These are phyloP conservation scores for Ptychobarbus kaznakovi DNA, from an alignment of 2,797 vertebrate genomes.

Conservation along the genomic window DNA sequence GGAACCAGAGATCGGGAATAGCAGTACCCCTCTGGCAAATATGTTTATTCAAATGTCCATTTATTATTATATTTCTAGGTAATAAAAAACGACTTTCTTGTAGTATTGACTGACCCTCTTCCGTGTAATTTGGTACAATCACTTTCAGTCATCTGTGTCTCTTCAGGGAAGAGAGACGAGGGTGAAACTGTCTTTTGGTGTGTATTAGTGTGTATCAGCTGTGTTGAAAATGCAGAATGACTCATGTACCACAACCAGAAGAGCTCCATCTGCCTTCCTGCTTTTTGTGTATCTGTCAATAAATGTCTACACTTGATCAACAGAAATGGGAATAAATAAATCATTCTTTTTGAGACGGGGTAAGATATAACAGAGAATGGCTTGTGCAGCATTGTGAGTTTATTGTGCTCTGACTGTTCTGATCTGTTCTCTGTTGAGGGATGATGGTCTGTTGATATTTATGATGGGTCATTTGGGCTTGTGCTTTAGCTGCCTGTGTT, in stretches of 20 bases:
- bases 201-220: conserved; percentile 33
- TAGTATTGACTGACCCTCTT: conserved; percentile 18
- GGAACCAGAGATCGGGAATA: neutral
- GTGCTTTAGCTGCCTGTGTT: conserved; percentile 29
- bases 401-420: neutral
- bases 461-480: conserved; percentile 29
- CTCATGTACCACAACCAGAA: conserved; percentile 17
- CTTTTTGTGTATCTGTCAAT: conserved; percentile 35
- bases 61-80: neutral
- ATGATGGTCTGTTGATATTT: conserved; percentile 49
- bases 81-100: neutral
- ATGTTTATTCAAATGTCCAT: neutral
- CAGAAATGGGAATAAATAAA: neutral
- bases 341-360: neutral
- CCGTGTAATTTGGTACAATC: conserved; percentile 5
- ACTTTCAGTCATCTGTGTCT: conserved; percentile 15
- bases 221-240: conserved; percentile 33
- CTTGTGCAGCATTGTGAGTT: neutral
- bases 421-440: neutral
- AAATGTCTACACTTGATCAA: neutral
- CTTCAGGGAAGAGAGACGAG: conserved; percentile 22
- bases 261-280: conserved; percentile 18
- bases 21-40: neutral
- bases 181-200: conserved; percentile 12
- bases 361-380: neutral